Percentiles rank a stretch among this genome's conserved stretches.
These are phyloP conservation scores for Eubasilissa splendida DNA, from an alignment of 2,888 invertebrate genomes.

Conservation along the genomic window DNA sequence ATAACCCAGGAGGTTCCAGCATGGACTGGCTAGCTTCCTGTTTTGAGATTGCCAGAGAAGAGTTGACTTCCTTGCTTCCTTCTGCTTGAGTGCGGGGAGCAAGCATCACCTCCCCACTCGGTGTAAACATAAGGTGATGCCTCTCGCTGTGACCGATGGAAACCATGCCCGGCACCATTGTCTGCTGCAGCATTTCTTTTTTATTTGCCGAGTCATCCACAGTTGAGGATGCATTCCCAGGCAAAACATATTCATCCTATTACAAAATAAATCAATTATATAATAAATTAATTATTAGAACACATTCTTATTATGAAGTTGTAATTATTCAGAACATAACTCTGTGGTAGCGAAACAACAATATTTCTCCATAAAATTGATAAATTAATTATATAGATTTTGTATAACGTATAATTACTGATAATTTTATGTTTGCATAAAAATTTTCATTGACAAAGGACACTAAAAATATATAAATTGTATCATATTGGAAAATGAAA, in stretches of 20 bases:
- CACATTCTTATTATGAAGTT: no score
- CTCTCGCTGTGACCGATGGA: conserved; percentile 70
- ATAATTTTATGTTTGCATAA: no score
- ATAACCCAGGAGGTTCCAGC: conserved; percentile 59
- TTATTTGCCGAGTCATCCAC: conserved; percentile 36
- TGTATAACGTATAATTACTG: no score
- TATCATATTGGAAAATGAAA: background rate
- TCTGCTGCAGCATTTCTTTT: conserved; percentile 62
- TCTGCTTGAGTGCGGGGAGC: conserved; percentile 63
- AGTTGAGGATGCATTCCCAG: conserved; percentile 42
- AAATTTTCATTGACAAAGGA: no score
- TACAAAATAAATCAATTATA: conserved; percentile 18
- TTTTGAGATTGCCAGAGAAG: conserved; percentile 2
- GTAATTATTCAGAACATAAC: no score
- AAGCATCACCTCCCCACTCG: conserved; percentile 71
- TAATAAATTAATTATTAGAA: no score
- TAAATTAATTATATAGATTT: no score
- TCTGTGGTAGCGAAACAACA: no score
- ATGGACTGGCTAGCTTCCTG: conserved; percentile 47
- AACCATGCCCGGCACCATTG: conserved; percentile 71
- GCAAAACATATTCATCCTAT: conserved; percentile 57
- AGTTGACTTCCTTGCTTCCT: background rate
- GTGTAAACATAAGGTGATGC: conserved; percentile 62
- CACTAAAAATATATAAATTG: background rate
- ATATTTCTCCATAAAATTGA: no score